Percentiles rank a stretch among this genome's conserved stretches.
These are phyloP conservation scores for Triplophysa yarkandensis DNA, from an alignment of 2,797 vertebrate genomes.

Conservation along the genomic window DNA sequence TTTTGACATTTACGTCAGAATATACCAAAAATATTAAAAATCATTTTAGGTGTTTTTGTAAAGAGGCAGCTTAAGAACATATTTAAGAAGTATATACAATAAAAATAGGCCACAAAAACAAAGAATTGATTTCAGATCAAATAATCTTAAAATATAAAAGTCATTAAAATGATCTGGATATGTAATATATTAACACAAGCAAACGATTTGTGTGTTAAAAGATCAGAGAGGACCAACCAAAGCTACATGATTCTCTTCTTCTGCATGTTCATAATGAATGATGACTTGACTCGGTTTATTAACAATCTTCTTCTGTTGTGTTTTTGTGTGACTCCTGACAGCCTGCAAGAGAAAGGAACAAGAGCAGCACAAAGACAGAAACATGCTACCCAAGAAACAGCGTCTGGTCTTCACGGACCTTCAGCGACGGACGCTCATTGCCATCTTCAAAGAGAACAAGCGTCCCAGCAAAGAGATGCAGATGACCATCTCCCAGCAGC, in stretches of 20 bases:
- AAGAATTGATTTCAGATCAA: no score
- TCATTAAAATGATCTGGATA: no score
- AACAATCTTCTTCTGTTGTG: slow-evolving; percentile 12
- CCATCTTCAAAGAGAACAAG: slow-evolving; percentile 99
- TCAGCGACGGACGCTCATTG: slow-evolving; percentile 95
- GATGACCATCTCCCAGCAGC: slow-evolving; percentile 96
- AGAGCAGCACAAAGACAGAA: slow-evolving; percentile 88
- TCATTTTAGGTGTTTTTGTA: no score
- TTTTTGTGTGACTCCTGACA: slow-evolving; percentile 58
- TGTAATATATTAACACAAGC: no score
- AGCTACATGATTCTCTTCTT: not conserved
- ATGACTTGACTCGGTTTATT: slow-evolving; percentile 28
- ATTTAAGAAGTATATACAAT: no score
- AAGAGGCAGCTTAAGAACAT: no score
- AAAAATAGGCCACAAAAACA: no score
- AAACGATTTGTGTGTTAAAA: no score
- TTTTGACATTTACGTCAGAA: no score
- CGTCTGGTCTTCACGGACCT: slow-evolving; percentile 99
- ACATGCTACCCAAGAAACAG: slow-evolving; percentile 94
- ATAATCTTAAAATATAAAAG: no score
- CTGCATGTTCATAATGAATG: slow-evolving; percentile 7
- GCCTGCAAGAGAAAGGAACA: slow-evolving; percentile 98
- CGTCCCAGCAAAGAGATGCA: slow-evolving; percentile 98
- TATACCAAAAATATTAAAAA: no score
- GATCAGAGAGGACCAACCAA: no score